Evolutionary conservation across 1,140 invertebrate genomes (phyloP).

Genomic region (Drosophila sproati): DNA sequence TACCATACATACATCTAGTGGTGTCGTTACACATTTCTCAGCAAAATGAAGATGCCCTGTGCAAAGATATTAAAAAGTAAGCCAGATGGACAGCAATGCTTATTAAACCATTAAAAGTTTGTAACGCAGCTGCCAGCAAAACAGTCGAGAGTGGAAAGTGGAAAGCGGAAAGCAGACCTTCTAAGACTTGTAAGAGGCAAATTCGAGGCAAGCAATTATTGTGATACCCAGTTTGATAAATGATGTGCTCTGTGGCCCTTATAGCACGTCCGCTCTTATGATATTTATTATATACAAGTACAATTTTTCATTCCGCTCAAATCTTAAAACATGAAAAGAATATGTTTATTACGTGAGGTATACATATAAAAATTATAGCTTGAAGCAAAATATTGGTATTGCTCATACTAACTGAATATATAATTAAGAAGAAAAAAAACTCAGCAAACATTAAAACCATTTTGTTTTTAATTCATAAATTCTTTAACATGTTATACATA

Average conservation of each 20-base stretch:
- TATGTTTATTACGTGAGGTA: background rate
- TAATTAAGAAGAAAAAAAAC: background rate
- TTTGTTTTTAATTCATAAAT: conserved; percentile 45
- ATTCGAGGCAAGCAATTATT: background rate
- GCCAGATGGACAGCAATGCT: conserved; percentile 46
- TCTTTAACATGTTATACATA: conserved; percentile 45
- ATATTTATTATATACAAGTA: conserved; percentile 5
- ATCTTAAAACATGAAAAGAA: background rate
- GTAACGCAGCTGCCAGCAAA: conserved; percentile 47
- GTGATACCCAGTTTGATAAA: conserved; percentile 16
- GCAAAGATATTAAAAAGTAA: background rate
- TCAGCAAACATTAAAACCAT: background rate
- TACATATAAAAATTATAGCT: too few species aligned
- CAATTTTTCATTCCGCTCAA: background rate
- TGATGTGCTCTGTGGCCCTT: conserved; percentile 7
- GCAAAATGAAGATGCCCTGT: background rate
- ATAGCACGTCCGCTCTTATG: background rate
- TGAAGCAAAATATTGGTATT: background rate
- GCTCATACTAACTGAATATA: background rate
- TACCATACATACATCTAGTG: too few species aligned
- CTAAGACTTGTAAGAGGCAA: background rate
- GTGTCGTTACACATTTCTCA: background rate
- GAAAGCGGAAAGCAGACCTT: background rate
- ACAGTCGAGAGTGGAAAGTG: background rate
- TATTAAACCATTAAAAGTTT: conserved; percentile 70